A percentile compares a stretch with the other conserved stretches of the same genome.
Evolutionary conservation across 2,797 vertebrate species (phyloP).

Genomic region (Lacerta agilis): DNA sequence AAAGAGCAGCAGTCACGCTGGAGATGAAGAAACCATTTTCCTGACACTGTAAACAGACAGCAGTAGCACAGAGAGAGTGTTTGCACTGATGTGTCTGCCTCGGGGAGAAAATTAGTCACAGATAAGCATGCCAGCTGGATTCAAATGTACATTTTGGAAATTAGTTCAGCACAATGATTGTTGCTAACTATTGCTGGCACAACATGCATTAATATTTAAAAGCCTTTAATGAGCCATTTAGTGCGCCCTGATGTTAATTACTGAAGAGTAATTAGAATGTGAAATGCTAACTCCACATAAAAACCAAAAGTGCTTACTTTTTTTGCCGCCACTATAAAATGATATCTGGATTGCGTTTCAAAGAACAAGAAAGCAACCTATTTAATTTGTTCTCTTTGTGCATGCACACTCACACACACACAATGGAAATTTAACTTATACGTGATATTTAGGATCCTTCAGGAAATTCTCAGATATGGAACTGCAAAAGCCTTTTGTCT

Average conservation of each 20-base stretch:
- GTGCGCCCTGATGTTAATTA: background rate
- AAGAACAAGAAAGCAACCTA: constrained; percentile 48
- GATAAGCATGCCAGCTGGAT: constrained; percentile 50
- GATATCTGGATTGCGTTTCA: constrained; percentile 24
- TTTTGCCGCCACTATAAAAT: background rate
- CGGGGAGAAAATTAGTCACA: constrained; percentile 67
- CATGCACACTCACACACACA: background rate
- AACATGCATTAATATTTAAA: constrained; percentile 51
- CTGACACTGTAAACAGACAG: background rate
- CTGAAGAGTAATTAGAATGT: constrained; percentile 21
- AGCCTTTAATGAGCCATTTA: constrained; percentile 56
- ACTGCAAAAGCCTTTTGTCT: background rate
- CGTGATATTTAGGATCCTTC: background rate
- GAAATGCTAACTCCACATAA: constrained; percentile 37
- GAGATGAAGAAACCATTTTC: constrained; percentile 48
- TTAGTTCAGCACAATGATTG: constrained; percentile 40
- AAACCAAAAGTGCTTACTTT: background rate
- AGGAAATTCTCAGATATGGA: background rate
- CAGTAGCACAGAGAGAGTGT: constrained; percentile 47
- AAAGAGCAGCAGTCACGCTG: constrained; percentile 39
- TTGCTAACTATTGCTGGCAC: constrained; percentile 54
- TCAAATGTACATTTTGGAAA: background rate
- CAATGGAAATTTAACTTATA: background rate
- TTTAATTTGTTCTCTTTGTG: constrained; percentile 41
- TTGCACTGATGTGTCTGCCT: constrained; percentile 32